A percentile compares a stretch with the other conserved stretches of the same genome.
Evolutionary conservation across 1,140 invertebrate genomes (phyloP).

Genomic region (Laupala kohalensis): DNA sequence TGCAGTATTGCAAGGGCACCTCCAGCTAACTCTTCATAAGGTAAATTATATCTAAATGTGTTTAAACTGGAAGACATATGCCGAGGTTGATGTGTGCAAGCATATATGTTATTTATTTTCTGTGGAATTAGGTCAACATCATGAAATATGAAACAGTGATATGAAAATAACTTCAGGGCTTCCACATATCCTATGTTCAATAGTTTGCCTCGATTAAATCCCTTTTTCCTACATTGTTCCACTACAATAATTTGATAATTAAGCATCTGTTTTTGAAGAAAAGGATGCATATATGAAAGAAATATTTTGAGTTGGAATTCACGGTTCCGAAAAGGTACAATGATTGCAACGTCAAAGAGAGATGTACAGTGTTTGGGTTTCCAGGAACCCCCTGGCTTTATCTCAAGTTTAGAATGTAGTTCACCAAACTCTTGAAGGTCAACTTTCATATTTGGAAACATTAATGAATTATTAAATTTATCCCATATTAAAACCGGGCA

Average conservation of each 20-base stretch:
- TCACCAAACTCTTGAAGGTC: slow-evolving; percentile 10
- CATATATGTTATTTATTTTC: slow-evolving; percentile 80
- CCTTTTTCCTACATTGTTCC: slow-evolving; percentile 63
- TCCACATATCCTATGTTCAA: slow-evolving; percentile 83
- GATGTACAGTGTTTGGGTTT: slow-evolving; percentile 57
- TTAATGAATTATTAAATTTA: slow-evolving; percentile 1
- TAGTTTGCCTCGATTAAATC: slow-evolving; percentile 87
- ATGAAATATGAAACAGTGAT: slow-evolving; percentile 85
- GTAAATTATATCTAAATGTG: slow-evolving; percentile 69
- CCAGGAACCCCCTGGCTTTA: slow-evolving; percentile 49
- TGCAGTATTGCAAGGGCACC: slow-evolving; percentile 59
- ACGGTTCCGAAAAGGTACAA: slow-evolving; percentile 80
- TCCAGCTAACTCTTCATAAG: slow-evolving; percentile 58
- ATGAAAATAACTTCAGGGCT: slow-evolving; percentile 49
- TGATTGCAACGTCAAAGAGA: slow-evolving; percentile 65
- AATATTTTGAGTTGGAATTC: slow-evolving; percentile 65
- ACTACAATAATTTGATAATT: slow-evolving; percentile 81
- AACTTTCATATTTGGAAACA: slow-evolving; percentile 8
- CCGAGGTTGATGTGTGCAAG: slow-evolving; percentile 70
- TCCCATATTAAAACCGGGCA: slow-evolving; percentile 1
- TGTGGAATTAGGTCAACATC: slow-evolving; percentile 90
- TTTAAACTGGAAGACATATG: slow-evolving; percentile 89
- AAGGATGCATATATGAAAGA: slow-evolving; percentile 78
- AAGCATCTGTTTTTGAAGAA: slow-evolving; percentile 73
- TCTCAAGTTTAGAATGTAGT: slow-evolving; percentile 4